phyloP scores from a whole-genome alignment of 2,888 invertebrate species.

The Minunthozetes semirufus region DNA sequence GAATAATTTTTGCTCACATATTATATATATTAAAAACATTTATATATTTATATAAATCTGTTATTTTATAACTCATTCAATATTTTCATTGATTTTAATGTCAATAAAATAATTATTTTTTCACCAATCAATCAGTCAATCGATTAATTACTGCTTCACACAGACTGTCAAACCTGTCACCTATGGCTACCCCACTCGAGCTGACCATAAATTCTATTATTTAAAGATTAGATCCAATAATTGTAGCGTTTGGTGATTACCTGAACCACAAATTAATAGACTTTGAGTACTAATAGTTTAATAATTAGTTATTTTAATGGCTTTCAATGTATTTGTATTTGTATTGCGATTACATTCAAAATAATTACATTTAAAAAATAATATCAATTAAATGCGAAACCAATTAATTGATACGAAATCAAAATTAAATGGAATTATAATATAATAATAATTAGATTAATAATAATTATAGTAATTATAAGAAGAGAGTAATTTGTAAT shows the following conservation, averaged over 20 bases:
- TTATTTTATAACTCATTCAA: background rate
- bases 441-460: too few species aligned
- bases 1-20: background rate
- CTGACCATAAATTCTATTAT: too few species aligned
- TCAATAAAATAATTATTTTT: background rate
- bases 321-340: background rate
- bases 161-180: too few species aligned
- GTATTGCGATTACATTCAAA: background rate
- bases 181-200: too few species aligned
- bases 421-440: background rate
- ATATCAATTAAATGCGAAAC: background rate
- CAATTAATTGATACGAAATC: background rate
- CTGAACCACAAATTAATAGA: too few species aligned
- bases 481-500: background rate
- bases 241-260: too few species aligned
- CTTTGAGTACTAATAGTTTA: too few species aligned
- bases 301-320: background rate
- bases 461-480: conserved; percentile 11
- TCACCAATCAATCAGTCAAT: too few species aligned
- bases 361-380: background rate
- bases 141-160: too few species aligned
- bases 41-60: background rate
- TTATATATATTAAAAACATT: background rate
- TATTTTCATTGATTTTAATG: background rate
- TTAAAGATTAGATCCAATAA: too few species aligned